phyloP scores from a whole-genome alignment of 1,140 invertebrate genomes.

The Araneus ventricosus region DNA sequence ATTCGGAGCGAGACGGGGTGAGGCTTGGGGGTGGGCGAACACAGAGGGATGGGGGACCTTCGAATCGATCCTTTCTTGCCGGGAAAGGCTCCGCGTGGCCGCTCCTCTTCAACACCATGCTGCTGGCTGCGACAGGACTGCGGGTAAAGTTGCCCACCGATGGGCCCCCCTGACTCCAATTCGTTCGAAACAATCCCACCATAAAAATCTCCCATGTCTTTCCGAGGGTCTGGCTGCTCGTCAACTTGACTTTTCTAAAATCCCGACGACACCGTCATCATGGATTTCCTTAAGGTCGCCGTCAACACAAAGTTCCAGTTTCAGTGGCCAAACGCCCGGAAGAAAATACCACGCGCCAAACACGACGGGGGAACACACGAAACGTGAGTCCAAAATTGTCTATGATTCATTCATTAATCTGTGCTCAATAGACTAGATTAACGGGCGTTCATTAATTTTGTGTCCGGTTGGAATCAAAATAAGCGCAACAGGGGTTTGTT shows the following conservation, averaged over 20 bases:
- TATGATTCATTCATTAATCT: background rate
- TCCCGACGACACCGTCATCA: background rate
- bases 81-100: slow-evolving; percentile 52
- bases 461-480: background rate
- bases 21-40: slow-evolving; percentile 28
- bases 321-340: slow-evolving; percentile 69
- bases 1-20: slow-evolving; percentile 31
- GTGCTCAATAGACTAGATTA: background rate
- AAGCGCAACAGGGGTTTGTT: background rate
- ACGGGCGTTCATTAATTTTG: background rate
- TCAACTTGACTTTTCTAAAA: background rate
- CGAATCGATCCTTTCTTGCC: background rate
- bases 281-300: slow-evolving; percentile 73
- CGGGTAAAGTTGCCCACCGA: background rate
- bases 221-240: slow-evolving; percentile 21
- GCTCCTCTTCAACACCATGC: background rate
- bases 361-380: slow-evolving; percentile 62
- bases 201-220: slow-evolving; percentile 21
- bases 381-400: slow-evolving; percentile 62
- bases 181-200: background rate
- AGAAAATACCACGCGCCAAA: slow-evolving; percentile 67
- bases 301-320: slow-evolving; percentile 73
- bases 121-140: slow-evolving; percentile 51
- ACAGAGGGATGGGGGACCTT: slow-evolving; percentile 37
- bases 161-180: background rate